Evolutionary conservation across 1,140 invertebrate species (phyloP), one percentile per base, ranked within the genome.

Genomic region (Caenorhabditis briggsae): DNA sequence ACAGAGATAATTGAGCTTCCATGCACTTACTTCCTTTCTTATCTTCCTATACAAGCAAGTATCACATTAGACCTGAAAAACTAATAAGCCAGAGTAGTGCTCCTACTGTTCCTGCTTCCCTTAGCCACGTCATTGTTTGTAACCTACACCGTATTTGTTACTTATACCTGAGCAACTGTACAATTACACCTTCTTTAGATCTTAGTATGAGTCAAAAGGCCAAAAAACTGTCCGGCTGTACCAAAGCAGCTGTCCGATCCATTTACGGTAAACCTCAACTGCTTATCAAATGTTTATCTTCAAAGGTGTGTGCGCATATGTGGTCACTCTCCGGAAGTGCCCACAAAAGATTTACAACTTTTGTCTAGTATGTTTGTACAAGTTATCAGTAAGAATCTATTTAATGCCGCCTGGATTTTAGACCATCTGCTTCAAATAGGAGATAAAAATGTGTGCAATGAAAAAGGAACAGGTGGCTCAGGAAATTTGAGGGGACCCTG

Each of bases 311-410:
- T 25, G 23, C 33, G 33, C 33, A 33, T 33, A 33, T 33, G 33
- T 33, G 33, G 50, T 53, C 50, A 18, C 56, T 25, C 41, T 48
- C 70, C 70, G 70, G 70, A 78, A 78, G 70, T 78, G 8, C 64
- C 41, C 5, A 33, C 33, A 25, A 46, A 16, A 41, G 70, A 78
- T 78, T 78, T 78, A 78, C 70, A 78, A 78, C 70, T 78, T 78
- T 14, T 23, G 70, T 8, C 46, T 46, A 78, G 8, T 50, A 14
- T 78, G 46, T 78, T 12, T 78, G 46, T n/a, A n/a, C 12, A 78
- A 50, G 25, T 78, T 78, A 78, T 78, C 70, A 78, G 46, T 50
- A 18, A 78, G 46, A 48, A 78, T 20, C 6, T 33, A 65, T 41
- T 25, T 25, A 23, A 46, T n/a, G 11, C 64, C 64, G 64, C 64